Evolutionary conservation across 1,140 invertebrate genomes (phyloP).

Genomic region (Drosophila subobscura): DNA sequence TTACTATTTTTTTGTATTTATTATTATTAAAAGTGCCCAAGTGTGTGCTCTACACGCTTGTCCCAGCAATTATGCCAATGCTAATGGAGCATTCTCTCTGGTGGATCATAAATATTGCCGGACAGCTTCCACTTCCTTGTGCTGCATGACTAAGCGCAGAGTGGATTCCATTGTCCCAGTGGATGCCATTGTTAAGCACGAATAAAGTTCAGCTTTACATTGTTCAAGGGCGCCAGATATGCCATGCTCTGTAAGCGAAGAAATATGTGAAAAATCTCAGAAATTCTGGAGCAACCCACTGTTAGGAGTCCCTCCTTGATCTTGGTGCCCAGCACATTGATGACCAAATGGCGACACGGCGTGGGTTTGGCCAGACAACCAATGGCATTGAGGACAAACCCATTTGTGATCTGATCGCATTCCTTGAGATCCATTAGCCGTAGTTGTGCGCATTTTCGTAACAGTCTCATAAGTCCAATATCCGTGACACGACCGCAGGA

Average conservation of each 20-base stretch:
- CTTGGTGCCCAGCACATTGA: constrained; percentile 50
- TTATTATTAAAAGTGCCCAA: constrained; percentile 50
- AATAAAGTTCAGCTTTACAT: constrained; percentile 56
- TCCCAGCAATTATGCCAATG: constrained; percentile 50
- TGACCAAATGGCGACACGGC: constrained; percentile 16
- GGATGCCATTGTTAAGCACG: not conserved
- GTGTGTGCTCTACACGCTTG: constrained; percentile 43
- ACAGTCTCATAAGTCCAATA: constrained; percentile 47
- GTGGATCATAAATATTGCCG: constrained; percentile 63
- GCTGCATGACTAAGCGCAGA: constrained; percentile 36
- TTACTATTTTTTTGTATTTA: constrained; percentile 22
- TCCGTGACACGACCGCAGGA: constrained; percentile 53
- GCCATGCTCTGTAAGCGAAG: constrained; percentile 41
- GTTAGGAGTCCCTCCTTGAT: constrained; percentile 31
- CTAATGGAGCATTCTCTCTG: constrained; percentile 56
- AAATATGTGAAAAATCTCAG: not conserved
- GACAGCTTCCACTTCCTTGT: constrained; percentile 53
- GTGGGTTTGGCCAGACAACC: constrained; percentile 42
- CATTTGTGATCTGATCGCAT: constrained; percentile 57
- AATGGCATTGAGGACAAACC: constrained; percentile 59
- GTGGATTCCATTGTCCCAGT: constrained; percentile 36
- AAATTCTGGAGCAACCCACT: constrained; percentile 11
- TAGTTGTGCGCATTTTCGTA: constrained; percentile 47
- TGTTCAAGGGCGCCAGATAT: constrained; percentile 49
- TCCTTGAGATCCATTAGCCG: constrained; percentile 40